phyloP scores from a whole-genome alignment of 1,140 invertebrate species.

The Cardiocondyla obscurior region DNA sequence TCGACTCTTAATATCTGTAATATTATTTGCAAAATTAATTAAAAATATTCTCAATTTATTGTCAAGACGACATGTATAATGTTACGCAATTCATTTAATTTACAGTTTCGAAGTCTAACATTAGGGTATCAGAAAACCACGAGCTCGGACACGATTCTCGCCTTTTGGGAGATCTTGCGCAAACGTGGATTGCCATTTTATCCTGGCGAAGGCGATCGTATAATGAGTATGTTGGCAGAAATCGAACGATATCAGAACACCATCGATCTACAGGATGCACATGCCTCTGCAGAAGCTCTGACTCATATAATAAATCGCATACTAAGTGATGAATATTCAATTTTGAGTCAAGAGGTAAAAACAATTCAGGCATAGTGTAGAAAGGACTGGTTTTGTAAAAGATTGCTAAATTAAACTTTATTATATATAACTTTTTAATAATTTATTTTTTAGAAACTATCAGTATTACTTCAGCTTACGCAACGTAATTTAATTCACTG shows the following conservation, averaged over 20 bases:
- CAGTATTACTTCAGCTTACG: slow-evolving; percentile 76
- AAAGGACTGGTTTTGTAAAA: background rate
- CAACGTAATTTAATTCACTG: slow-evolving; percentile 75
- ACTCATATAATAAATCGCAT: slow-evolving; percentile 84
- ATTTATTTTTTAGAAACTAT: slow-evolving; percentile 75
- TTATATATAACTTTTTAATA: background rate
- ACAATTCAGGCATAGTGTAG: background rate
- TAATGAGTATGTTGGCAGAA: slow-evolving; percentile 83
- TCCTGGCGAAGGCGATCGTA: slow-evolving; percentile 85
- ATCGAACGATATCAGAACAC: slow-evolving; percentile 83
- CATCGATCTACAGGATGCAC: slow-evolving; percentile 75
- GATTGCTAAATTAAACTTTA: background rate
- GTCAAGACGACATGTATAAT: background rate
- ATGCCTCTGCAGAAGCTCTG: slow-evolving; percentile 80
- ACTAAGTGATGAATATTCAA: slow-evolving; percentile 81
- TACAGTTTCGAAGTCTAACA: slow-evolving; percentile 86
- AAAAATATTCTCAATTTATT: background rate
- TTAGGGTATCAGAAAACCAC: slow-evolving; percentile 88
- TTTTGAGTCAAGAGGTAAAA: slow-evolving; percentile 84
- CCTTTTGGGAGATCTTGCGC: slow-evolving; percentile 83
- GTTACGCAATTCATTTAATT: slow-evolving; percentile 34
- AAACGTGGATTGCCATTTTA: slow-evolving; percentile 82
- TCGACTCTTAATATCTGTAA: too few relatives aligned
- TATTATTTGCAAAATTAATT: background rate
- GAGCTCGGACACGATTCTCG: slow-evolving; percentile 82